These are phyloP conservation scores for Scomber japonicus DNA, from an alignment of 2,113 vertebrate genomes.

Conservation along the genomic window DNA sequence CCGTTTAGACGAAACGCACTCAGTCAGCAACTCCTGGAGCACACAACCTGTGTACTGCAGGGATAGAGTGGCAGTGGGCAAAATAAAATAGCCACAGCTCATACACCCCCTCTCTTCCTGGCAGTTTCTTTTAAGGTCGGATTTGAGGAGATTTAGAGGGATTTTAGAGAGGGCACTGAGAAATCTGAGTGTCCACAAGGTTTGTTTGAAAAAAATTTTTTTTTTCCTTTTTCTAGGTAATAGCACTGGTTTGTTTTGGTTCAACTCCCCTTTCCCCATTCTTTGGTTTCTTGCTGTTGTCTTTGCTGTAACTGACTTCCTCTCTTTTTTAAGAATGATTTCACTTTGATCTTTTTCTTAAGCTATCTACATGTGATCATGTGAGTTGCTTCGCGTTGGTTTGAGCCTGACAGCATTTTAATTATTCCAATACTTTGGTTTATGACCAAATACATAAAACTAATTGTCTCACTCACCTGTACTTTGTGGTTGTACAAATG, in stretches of 20 bases:
- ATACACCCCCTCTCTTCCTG: constrained; percentile 10
- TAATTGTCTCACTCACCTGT: too few relatives aligned
- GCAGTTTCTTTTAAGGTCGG: constrained; percentile 45
- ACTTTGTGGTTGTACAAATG: too few relatives aligned
- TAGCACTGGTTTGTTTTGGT: constrained; percentile 34
- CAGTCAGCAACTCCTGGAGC: constrained; percentile 23
- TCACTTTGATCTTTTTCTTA: background rate
- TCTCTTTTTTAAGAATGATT: background rate
- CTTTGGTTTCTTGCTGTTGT: constrained; percentile 8
- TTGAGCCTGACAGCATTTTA: background rate
- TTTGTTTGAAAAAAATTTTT: constrained; percentile 59
- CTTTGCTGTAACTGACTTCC: background rate
- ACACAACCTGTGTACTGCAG: background rate
- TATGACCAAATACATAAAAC: too few relatives aligned
- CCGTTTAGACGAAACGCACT: constrained; percentile 9
- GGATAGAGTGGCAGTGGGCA: background rate
- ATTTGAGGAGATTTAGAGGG: constrained; percentile 55
- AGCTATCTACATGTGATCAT: background rate
- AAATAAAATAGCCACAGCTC: constrained; percentile 19
- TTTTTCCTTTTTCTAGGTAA: constrained; percentile 42
- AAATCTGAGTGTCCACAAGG: constrained; percentile 35
- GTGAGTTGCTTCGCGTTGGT: background rate
- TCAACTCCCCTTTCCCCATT: background rate
- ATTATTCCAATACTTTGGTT: too few relatives aligned
- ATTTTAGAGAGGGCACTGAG: constrained; percentile 36